Evolutionary conservation across 2,888 invertebrate species (phyloP), one percentile per base, ranked within the genome.

Genomic region (Stratiomys singularior): DNA sequence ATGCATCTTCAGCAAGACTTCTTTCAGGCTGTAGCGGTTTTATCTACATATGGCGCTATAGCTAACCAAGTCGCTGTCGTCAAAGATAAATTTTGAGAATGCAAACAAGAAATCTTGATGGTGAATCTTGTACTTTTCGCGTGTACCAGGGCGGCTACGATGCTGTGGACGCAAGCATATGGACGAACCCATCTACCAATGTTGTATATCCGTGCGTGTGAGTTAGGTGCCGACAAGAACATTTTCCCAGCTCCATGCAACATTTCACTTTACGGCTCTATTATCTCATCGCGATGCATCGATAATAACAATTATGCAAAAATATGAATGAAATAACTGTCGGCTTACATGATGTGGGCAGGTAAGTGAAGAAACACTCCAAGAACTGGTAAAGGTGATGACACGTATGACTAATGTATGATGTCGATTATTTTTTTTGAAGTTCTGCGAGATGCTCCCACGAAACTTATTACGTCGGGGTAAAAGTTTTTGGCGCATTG

Each of bases 251-350:
- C 18, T 60, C 5, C 52, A 37, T 71, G 47, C 71, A 71, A 52
- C 71, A 71, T 71, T 71, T 52, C 71, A 71, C 52, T 47, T 71
- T 27, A 52, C 52, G 37, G 23, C 71, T 71, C 52, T 52, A 71
- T 71, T 71, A 71, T 52, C 71, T 71, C 71, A 71, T 25, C 47
- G 27, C 64, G 15, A 30, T 30, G 64, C 1, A 4, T 71, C 25
- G 47, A 71, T 47, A 21, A 71, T 71, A 27, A 52, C 25, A 71
- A 71, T 71, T 71, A 71, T 71, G 71, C 52, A 71, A 71, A 71
- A 27, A 46, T 64, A 30, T 71, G 47, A 52, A 27, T 52, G 37
- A 27, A 71, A 71, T 71, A 71, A 71, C 71, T 71, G 71, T 71
- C 71, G 37, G 21, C 44, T 21, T 21, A 21, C 44, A 64, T 23